Conservation (phyloP, 2,113 vertebrate genomes). For the Gobio gobio region DNA sequence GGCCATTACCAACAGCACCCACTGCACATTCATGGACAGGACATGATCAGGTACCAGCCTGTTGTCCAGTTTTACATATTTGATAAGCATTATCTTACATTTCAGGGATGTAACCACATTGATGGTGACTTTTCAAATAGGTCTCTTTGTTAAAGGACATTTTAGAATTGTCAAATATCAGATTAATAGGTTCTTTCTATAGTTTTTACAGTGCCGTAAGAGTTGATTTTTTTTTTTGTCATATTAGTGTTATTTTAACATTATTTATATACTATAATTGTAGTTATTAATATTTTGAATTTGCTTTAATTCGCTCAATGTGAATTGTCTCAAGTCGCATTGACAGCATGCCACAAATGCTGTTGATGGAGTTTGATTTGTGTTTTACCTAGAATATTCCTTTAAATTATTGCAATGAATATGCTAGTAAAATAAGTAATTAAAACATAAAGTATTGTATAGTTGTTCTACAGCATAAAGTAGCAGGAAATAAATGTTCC, state of each 20-base stretch:
- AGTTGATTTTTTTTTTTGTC: not conserved
- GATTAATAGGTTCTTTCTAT: not conserved
- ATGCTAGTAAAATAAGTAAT: not conserved
- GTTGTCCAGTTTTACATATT: not conserved
- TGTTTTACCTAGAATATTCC: not conserved
- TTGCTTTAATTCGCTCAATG: not conserved
- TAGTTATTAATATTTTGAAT: not conserved
- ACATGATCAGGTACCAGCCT: conserved; percentile 83
- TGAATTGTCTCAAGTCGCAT: not conserved
- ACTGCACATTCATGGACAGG: conserved; percentile 87
- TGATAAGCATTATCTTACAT: not conserved
- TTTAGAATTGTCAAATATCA: not conserved
- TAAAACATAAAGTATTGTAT: not conserved
- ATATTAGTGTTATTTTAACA: not conserved
- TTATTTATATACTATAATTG: not conserved
- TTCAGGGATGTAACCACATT: not conserved
- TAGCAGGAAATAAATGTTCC: not conserved
- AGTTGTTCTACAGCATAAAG: not conserved
- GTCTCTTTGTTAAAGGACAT: not conserved
- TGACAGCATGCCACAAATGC: not conserved
- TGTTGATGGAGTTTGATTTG: not conserved
- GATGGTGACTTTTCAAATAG: not conserved
- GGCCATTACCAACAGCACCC: conserved; percentile 98
- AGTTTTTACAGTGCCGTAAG: not conserved
- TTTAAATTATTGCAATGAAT: not conserved